A percentile compares a stretch with the other conserved stretches of the same genome.
Evolutionary conservation across 2,888 invertebrate species (phyloP).

Genomic region (Escarpia spicata): DNA sequence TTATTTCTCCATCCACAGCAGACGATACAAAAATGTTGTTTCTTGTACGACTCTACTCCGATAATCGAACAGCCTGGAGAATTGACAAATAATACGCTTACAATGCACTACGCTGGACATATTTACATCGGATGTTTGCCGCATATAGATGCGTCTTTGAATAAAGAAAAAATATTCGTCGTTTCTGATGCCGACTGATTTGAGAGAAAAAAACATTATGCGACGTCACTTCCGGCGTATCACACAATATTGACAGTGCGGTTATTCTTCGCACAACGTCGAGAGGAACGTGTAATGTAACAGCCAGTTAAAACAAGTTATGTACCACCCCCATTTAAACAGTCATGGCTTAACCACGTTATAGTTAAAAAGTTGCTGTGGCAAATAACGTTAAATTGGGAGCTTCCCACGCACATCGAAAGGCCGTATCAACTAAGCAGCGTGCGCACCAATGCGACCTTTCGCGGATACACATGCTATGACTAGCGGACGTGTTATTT

Average conservation of each 20-base stretch:
- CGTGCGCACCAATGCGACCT: neutral
- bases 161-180: neutral
- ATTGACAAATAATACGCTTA: neutral
- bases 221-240: neutral
- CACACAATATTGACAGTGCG: neutral
- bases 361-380: neutral
- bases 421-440: neutral
- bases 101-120: neutral
- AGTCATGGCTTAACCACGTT: neutral
- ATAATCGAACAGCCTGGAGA: neutral
- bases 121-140: neutral
- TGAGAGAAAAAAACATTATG: too few relatives aligned
- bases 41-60: neutral
- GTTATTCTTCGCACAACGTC: neutral
- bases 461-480: neutral
- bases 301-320: neutral
- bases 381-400: neutral
- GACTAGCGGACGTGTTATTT: neutral
- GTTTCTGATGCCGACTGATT: neutral
- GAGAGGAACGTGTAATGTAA: neutral
- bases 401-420: neutral
- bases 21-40: neutral
- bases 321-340: neutral
- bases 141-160: neutral
- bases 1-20: neutral